Evolutionary conservation across 2,888 invertebrate genomes (phyloP), one percentile per base, ranked within the genome.

Genomic region (Agrochola macilenta): DNA sequence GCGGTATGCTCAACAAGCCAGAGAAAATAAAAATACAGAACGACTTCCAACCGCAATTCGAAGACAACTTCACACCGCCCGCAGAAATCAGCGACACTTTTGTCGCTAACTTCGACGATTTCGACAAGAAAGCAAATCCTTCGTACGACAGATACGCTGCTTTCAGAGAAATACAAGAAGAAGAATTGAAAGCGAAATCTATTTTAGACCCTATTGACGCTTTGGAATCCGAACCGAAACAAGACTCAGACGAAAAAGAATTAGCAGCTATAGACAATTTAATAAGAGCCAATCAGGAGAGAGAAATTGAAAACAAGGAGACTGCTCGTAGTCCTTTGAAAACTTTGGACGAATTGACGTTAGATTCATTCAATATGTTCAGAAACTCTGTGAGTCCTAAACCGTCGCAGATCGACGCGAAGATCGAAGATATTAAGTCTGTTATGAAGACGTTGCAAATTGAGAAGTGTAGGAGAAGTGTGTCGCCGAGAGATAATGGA

Each of bases 111-210:
- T 98, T 98, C 89, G 98, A 97, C 63, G 97, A 97, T 89, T 97
- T 97, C 86, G 94, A 96, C 86, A 94, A 94, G 78, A 96, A 97
- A 91, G 95, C 96, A 0, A 97, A 97, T 79, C 94, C 97, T 0
- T 94, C 97, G 0, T 98, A 98, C 90, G 99, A 99, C 92, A 97
- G 98, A 87, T 99, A 99, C 92, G 99, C 99, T 0, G 99, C 98
- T 0, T 99, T 99, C 90, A 97, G 99, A 82, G 99, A 99, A 95
- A 97, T 98, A 87, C 98, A 98, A 87, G 98, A 98, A 89, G 98
- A 98, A 92, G 98, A 98, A 87, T 93, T 97, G 49, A 97, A 97
- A 91, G 91, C 94, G 0, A 95, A 94, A 83, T 94, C 96, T 0
- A 92, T 95, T 61, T 81, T 96, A 76, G 94, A 95, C 52, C 94